phyloP scores from a whole-genome alignment of 2,888 invertebrate genomes.

The Caprella mutica region DNA sequence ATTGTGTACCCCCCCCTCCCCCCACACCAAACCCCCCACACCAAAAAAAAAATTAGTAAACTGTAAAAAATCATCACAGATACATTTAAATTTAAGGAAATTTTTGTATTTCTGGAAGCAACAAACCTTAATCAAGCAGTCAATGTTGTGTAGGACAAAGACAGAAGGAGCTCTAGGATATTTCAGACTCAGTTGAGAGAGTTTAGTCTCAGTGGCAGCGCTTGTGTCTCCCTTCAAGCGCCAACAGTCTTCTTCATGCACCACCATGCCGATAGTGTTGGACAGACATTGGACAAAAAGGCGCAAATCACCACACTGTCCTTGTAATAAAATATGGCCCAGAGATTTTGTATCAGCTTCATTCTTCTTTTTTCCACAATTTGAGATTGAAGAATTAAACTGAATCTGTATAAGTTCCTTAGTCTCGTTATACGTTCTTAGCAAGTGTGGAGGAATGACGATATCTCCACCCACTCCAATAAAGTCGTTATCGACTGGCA shows the following conservation, averaged over 20 bases:
- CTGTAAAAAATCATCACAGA: too few species aligned
- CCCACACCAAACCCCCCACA: too few species aligned
- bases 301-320: conserved; percentile 14
- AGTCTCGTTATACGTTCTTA: neutral
- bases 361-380: neutral
- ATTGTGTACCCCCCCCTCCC: too few species aligned
- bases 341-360: neutral
- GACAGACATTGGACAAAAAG: conserved; percentile 11
- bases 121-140: conserved; percentile 19
- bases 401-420: neutral
- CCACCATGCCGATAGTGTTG: too few species aligned
- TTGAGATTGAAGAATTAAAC: neutral
- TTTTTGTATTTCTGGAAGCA: too few species aligned
- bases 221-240: conserved; percentile 28
- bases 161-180: conserved; percentile 10
- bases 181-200: conserved; percentile 11
- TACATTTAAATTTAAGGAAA: too few species aligned
- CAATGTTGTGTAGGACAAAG: conserved; percentile 14
- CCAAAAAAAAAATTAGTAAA: too few species aligned
- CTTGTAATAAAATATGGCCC: conserved; percentile 12
- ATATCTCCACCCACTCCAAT: neutral
- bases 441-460: neutral
- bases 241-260: conserved; percentile 18
- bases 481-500: neutral
- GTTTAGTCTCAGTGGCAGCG: conserved; percentile 24